Evolutionary conservation across 2,888 invertebrate species (phyloP).

Genomic region (Ectobius pallidus): DNA sequence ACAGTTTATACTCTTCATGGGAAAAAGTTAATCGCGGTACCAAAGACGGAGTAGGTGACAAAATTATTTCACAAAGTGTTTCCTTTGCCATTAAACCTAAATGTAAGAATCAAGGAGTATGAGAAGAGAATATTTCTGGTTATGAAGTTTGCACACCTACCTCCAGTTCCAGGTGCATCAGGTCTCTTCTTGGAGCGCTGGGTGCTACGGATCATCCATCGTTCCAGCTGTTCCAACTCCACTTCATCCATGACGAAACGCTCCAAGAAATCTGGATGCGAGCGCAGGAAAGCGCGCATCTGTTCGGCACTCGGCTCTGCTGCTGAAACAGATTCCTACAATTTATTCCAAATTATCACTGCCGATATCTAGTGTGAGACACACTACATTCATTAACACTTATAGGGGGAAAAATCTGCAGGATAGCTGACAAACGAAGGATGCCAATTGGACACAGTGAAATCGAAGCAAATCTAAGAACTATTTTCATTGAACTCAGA

Average conservation of each 20-base stretch:
- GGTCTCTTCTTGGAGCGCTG: constrained; percentile 58
- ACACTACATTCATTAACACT: too few relatives aligned
- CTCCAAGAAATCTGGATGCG: constrained; percentile 70
- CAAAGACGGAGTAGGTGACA: too few relatives aligned
- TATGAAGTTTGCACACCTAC: too few relatives aligned
- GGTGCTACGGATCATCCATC: constrained; percentile 67
- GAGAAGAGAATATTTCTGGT: too few relatives aligned
- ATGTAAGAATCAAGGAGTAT: too few relatives aligned
- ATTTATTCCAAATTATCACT: not conserved
- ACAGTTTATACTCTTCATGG: too few relatives aligned
- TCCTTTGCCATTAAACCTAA: too few relatives aligned
- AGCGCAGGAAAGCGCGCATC: constrained; percentile 61
- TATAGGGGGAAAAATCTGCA: not conserved
- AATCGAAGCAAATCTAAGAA: not conserved
- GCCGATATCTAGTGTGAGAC: too few relatives aligned
- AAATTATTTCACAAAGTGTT: too few relatives aligned
- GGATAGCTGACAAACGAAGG: not conserved
- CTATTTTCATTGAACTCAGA: not conserved
- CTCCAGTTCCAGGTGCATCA: constrained; percentile 39
- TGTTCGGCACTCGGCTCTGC: constrained; percentile 49
- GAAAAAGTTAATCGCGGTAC: too few relatives aligned
- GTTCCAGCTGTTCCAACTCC: constrained; percentile 66
- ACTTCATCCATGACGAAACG: constrained; percentile 67
- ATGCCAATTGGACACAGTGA: too few relatives aligned
- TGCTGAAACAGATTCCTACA: not conserved